Evolutionary conservation across 30 jellyfish, hydroid and myxozoan species (phyloP), one percentile per base, ranked within the genome.

Genomic region (Aurelia aurita complex sp. Pacific): DNA sequence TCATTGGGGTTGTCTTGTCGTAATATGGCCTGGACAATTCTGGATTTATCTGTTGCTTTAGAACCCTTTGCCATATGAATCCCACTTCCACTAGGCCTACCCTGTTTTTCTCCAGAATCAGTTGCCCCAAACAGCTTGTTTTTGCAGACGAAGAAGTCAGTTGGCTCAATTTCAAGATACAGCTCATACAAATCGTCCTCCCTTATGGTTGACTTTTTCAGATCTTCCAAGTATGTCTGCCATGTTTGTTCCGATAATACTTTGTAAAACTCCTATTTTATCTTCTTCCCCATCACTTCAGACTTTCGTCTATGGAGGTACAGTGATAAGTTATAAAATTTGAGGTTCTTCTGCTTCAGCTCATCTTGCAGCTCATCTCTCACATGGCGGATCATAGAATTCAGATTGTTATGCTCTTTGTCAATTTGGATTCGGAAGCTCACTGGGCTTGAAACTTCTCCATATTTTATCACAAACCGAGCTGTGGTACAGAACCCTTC

Each of bases 261-360:
- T 15, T 67, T 67, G 33, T 67, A 67, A 29, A 67, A 2, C 76
- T 35, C 76, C 33, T 67, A 57, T 67, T 67, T 67, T 18, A 67
- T 29, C 76, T 67, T 67, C 76, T 29, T 67, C 76, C 43, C 76
- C 76, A 67, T 67, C 76, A 67, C 76, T 67, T n/a, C 52, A 35
- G 76, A 67, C 43, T 67, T 67, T 67, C 76, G 18, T 33, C 76
- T 29, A 35, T 67, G 51, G 76, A 67, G 76, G 76, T 67, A 67
- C 43, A 67, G n/a, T n/a, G 76, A n/a, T 29, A 67, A 29, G 76
- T 67, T 35, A 13, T 67, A 67, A 67, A 67, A 67, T 67, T 67
- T 15, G 16, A 67, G 36, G 11, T n/a, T 67, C 43, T 67, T 67
- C 13, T 67, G 76, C 43, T 29, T 67, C 76, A 67, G 76, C 33